phyloP scores from a whole-genome alignment of 53 echinoderm and acorn worm species.

The Hippasteria phrygiana region DNA sequence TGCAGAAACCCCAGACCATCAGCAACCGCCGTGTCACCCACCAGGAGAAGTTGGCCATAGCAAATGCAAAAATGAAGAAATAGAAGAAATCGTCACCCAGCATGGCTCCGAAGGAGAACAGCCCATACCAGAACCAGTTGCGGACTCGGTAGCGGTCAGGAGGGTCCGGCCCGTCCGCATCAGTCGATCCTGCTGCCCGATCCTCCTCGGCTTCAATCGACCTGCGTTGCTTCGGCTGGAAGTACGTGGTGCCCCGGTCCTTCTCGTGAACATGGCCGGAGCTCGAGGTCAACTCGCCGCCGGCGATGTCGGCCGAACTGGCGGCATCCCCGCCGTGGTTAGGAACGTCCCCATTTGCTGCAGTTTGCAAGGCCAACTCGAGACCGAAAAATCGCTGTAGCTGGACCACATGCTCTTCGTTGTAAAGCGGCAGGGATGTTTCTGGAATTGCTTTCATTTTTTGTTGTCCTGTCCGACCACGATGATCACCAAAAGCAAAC shows the following conservation, averaged over 20 bases:
- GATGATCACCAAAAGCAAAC: too few species aligned
- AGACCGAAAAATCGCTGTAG: constrained; percentile 87
- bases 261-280: constrained; percentile 2
- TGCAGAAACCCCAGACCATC: constrained; percentile 86
- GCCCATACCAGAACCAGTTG: constrained; percentile 84
- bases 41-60: constrained; percentile 76
- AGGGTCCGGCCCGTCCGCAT: background rate
- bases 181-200: background rate
- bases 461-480: background rate
- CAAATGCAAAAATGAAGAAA: constrained; percentile 80
- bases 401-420: constrained; percentile 65
- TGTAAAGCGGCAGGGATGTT: constrained; percentile 47
- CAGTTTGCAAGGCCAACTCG: constrained; percentile 44
- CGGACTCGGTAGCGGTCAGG: constrained; percentile 69
- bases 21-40: constrained; percentile 81
- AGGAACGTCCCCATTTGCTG: background rate
- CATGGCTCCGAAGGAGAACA: constrained; percentile 83
- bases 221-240: constrained; percentile 12
- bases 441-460: constrained; percentile 51
- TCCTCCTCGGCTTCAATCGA: background rate
- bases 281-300: background rate
- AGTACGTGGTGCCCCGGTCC: constrained; percentile 43
- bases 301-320: background rate
- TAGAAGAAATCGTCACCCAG: constrained; percentile 91
- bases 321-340: background rate